Evolutionary conservation across 2,888 invertebrate genomes (phyloP), one percentile per base, ranked within the genome.

Genomic region (Caenorhabditis virilis): DNA sequence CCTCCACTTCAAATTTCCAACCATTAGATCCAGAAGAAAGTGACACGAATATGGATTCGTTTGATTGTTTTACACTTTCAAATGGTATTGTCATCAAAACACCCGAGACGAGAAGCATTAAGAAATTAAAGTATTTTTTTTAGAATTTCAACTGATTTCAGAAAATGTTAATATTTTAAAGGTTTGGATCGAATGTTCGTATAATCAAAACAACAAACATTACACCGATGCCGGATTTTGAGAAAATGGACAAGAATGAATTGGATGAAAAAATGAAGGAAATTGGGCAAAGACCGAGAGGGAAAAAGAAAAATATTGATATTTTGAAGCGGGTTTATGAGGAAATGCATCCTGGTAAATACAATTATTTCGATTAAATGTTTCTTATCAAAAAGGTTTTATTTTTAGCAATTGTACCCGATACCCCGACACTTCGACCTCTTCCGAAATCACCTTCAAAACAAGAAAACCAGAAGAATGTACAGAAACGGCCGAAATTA

Each of bases 231-330:
- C 79, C 78, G 1, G 53, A 60, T 13, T 79, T 69, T 22, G 68
- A 69, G 13, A 18, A 25, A 7, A 76, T 77, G 75, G 59, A 68
- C 35, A 75, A 78, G 26, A 50, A 39, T 1, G 59, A 69, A 39
- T 27, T 79, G 46, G 77, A 78, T 54, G 75, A 54, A 22, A 46
- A 50, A 38, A 65, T 80, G 53, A 64, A 63, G 23, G 54, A 48
- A n/a, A 70, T 68, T 38, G 79, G 79, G 25, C 59, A 76, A 42
- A 69, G 78, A 3, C 78, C 79, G 13, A 72, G 74, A 72, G 78
- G 77, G 2, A 55, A 69, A 41, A 77, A 77, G 46, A 58, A 59
- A 39, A 80, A 78, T 39, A 63, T 81, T 13, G 66, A 61, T 30
- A 56, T 67, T 41, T 69, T 81, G 9, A 64, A 51, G 7, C 56